Evolutionary conservation across 2,113 vertebrate genomes (phyloP), one percentile per base, ranked within the genome.

Genomic region (Centropus bengalensis): DNA sequence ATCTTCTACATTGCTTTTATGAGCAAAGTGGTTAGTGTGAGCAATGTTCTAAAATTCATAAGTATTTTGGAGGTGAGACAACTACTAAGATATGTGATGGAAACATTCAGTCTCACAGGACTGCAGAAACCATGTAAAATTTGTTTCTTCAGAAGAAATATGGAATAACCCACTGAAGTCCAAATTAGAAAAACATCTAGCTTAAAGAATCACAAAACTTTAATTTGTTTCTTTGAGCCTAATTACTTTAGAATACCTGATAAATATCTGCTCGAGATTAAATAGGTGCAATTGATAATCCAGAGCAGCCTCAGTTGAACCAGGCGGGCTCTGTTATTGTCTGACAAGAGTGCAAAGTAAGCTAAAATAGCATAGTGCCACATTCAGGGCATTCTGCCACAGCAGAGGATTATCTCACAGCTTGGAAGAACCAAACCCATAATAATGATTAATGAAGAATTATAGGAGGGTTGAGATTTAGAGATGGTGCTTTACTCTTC

Each of bases 1-100:
- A 58, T 28, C 2, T 64, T 62, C 24, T 26, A 7, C 0, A 0
- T 6, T 75, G 51, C n/a, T 54, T 28, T 36, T 49, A 26, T 33
- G 16, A 81, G 6, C 36, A 67, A 49, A 6, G 4, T 44, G 13
- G 19, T 32, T 81, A 27, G 49, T 0, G 3, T 42, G 49, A 86
- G 40, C 45, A 73, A 83, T 33, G n/a, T 10, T 24, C 9, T 38
- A 89, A 74, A 82, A 62, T n/a, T 44, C 6, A 1, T 8, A 55
- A 71, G 8, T 52, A 74, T 40, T 82, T 86, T 69, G 26, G 38
- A 77, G 26, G 14, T 2, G 2, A 56, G 8, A 63, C 49, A 71
- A 33, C 20, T 47, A 63, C 36, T 73, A 32, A 56, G 33, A 38
- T 33, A 22, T 3, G 4, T 44, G 12, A 56, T 27, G 4, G 30